Evolutionary conservation across 1,140 invertebrate species (phyloP).

Genomic region (Archivesica marissinica): DNA sequence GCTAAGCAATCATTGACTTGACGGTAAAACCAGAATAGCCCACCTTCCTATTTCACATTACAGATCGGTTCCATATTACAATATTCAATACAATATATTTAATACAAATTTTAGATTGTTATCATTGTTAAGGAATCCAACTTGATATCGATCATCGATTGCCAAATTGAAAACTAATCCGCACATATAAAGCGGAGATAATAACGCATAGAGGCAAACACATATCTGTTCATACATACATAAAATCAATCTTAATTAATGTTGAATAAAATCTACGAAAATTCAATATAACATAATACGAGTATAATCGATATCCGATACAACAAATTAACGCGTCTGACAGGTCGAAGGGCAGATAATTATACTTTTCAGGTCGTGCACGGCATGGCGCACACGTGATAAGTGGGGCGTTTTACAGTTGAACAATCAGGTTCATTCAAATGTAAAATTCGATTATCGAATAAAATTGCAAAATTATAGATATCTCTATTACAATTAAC

Average conservation of each 20-base stretch:
- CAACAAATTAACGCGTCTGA: not conserved
- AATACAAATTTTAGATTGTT: no score
- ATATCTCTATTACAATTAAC: not conserved
- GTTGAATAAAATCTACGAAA: not conserved
- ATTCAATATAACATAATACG: not conserved
- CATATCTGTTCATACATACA: no score
- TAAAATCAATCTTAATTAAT: not conserved
- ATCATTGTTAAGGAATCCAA: no score
- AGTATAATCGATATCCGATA: not conserved
- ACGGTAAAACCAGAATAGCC: no score
- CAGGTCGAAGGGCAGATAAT: not conserved
- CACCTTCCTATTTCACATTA: no score
- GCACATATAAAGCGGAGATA: no score
- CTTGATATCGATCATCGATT: no score
- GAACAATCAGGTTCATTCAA: not conserved
- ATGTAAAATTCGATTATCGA: conserved; percentile 5
- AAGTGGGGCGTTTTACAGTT: not conserved
- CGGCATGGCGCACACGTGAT: not conserved
- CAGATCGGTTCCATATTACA: no score
- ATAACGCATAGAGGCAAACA: no score
- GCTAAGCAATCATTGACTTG: no score
- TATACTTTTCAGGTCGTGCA: not conserved
- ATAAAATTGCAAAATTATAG: conserved; percentile 6
- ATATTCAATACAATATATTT: no score
- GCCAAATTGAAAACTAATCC: no score